phyloP scores from a whole-genome alignment of 2,113 vertebrate species.

The Carollia perspicillata region DNA sequence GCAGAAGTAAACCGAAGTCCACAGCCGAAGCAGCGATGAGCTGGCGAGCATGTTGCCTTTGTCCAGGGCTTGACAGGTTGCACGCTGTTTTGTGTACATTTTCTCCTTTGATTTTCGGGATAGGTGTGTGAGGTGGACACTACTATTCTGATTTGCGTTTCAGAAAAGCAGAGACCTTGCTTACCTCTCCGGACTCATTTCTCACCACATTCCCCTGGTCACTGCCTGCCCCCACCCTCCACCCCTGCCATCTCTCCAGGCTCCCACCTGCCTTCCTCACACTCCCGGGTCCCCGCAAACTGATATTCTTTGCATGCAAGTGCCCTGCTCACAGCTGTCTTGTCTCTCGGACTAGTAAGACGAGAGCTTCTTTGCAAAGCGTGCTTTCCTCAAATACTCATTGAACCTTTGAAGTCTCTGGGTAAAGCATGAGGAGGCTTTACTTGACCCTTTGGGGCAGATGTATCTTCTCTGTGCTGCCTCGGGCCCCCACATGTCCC shows the following conservation, averaged over 20 bases:
- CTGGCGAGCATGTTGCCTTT: neutral
- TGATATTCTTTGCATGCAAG: neutral
- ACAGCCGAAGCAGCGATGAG: neutral
- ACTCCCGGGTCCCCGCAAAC: neutral
- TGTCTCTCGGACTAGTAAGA: neutral
- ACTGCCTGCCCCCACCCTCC: accelerated
- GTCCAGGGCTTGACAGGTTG: neutral
- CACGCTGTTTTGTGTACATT: neutral
- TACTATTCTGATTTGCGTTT: neutral
- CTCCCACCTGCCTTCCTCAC: neutral
- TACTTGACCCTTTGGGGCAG: neutral
- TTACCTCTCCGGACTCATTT: neutral
- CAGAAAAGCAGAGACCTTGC: neutral
- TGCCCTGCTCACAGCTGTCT: accelerated
- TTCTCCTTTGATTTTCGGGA: neutral
- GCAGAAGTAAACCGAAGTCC: neutral
- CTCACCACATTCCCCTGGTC: neutral
- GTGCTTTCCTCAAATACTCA: neutral
- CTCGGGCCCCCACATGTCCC: neutral
- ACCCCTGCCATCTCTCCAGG: neutral
- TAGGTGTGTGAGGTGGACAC: neutral
- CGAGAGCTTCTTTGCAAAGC: neutral
- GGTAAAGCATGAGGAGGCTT: neutral
- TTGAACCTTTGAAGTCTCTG: neutral
- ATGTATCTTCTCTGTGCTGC: accelerated